Evolutionary conservation across 2,888 invertebrate genomes (phyloP).

Genomic region (Chrysina gloriosa): DNA sequence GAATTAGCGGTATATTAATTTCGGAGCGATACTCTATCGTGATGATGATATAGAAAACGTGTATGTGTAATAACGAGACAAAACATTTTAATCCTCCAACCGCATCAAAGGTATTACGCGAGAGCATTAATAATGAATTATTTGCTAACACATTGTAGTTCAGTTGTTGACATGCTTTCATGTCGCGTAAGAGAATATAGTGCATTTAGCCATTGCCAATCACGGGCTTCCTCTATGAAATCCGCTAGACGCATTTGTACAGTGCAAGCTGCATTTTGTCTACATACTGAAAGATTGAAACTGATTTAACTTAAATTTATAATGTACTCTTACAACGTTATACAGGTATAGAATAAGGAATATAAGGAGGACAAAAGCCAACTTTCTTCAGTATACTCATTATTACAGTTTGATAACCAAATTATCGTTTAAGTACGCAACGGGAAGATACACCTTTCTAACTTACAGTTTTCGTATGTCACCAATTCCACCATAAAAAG

Average conservation of each 20-base stretch:
- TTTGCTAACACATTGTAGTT: slow-evolving; percentile 48
- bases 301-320: too few relatives aligned
- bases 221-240: slow-evolving; percentile 10
- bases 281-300: neutral
- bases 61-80: slow-evolving; percentile 19
- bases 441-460: too few relatives aligned
- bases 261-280: neutral
- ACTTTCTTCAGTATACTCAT: too few relatives aligned
- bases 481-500: too few relatives aligned
- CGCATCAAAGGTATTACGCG: slow-evolving; percentile 32
- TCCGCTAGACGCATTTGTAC: neutral
- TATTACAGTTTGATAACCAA: too few relatives aligned
- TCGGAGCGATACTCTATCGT: slow-evolving; percentile 1
- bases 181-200: slow-evolving; percentile 28
- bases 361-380: too few relatives aligned
- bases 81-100: slow-evolving; percentile 34
- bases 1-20: slow-evolving; percentile 30
- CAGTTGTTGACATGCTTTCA: slow-evolving; percentile 51
- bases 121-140: slow-evolving; percentile 53
- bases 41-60: slow-evolving; percentile 6
- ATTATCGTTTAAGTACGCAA: too few relatives aligned
- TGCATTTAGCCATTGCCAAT: slow-evolving; percentile 11
- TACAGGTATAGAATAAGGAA: too few relatives aligned
- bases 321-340: too few relatives aligned
- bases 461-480: too few relatives aligned